Evolutionary conservation across 2,113 vertebrate genomes (phyloP), one percentile per base, ranked within the genome.

Genomic region (Thymallus thymallus): DNA sequence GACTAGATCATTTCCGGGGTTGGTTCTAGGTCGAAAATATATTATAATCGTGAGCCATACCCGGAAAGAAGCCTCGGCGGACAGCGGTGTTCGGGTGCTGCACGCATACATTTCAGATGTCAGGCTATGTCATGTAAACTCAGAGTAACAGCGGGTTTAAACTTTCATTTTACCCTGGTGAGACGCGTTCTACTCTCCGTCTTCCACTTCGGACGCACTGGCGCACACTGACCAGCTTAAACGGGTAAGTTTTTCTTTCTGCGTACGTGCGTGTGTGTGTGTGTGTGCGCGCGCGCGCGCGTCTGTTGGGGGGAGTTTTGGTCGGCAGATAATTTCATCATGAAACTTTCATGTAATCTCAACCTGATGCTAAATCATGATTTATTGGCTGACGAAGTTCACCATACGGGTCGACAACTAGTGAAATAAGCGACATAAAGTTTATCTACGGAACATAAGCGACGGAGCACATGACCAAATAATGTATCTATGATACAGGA

Each of bases 1-100:
- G 41, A 76, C 64, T 76, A 90, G 90, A 81, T 91, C 90, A 92
- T 82, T 89, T 92, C 91, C 91, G 91, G 91, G 91, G 91, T 58
- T 90, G 90, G 91, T 91, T 41, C 35, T 41, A 41, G 35, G 0
- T 41, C 35, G 35, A 41, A 41, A 41, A 41, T 41, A 41, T 88
- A 90, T 89, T 91, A 85, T 91, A 88, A 91, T 91, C 87, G 78
- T 82, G 35, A 86, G 81, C 81, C 77, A 85, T 88, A 91, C 90
- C 91, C 91, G 90, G 91, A 91, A 91, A 91, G 82, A 84, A 83
- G 23, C 12, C 63, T 12, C 24, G 2, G 84, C 75, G 60, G 80
- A 78, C 56, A 60, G 80, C 85, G 67, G 73, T 77, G 87, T 81
- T 74, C 84, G 48, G 48, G 77, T 76, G 74, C 22, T 45, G 45